phyloP scores from a whole-genome alignment of 2,113 vertebrate species.

The Dicentrarchus labrax region DNA sequence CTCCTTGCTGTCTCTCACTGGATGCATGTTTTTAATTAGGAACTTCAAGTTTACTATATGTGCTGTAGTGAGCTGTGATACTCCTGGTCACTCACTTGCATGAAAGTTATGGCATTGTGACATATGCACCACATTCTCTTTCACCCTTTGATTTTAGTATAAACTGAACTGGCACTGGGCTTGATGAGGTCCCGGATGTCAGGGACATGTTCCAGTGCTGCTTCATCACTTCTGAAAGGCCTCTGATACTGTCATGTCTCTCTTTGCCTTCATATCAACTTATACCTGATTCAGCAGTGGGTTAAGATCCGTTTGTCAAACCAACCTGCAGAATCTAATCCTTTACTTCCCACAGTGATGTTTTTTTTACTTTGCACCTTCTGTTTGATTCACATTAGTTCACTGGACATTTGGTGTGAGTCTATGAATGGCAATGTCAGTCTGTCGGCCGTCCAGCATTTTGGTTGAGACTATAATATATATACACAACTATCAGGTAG shows the following conservation, averaged over 20 bases:
- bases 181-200: constrained; percentile 43
- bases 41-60: not conserved
- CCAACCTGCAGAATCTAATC: constrained; percentile 8
- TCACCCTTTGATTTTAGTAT: constrained; percentile 42
- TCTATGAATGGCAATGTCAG: not conserved
- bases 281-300: constrained; percentile 23
- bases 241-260: constrained; percentile 47
- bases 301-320: constrained; percentile 34
- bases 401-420: not conserved
- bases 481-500: too few species aligned
- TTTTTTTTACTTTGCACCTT: not conserved
- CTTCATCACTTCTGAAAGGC: constrained; percentile 60
- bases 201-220: constrained; percentile 38
- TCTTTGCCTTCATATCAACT: constrained; percentile 29
- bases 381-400: not conserved
- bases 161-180: constrained; percentile 41
- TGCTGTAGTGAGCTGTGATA: constrained; percentile 13
- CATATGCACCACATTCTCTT: constrained; percentile 21
- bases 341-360: not conserved
- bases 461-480: not conserved
- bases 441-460: not conserved
- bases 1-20: not conserved
- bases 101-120: constrained; percentile 50
- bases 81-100: constrained; percentile 16
- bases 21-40: constrained; percentile 7